These are phyloP conservation scores for Macropodus opercularis DNA, from an alignment of 2,797 vertebrate species.

Conservation along the genomic window DNA sequence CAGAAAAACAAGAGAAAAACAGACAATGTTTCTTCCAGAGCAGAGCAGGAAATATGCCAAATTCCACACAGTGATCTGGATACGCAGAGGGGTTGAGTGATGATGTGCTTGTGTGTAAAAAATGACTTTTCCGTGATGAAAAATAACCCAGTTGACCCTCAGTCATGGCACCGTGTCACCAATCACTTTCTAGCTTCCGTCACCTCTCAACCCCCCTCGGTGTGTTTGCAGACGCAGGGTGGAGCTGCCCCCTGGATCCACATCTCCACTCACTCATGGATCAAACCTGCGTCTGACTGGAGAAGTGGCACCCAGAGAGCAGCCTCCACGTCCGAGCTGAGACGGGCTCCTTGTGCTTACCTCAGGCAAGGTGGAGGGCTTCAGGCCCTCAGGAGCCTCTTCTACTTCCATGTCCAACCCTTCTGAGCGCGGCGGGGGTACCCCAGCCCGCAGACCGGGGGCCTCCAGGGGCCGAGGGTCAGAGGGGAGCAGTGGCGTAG, in stretches of 20 bases:
- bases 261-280: conserved; percentile 27
- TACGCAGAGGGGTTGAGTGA: conserved; percentile 51
- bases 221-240: conserved; percentile 43
- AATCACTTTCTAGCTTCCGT: conserved; percentile 31
- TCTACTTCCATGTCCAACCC: conserved; percentile 72
- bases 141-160: conserved; percentile 41
- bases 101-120: conserved; percentile 16
- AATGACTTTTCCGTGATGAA: conserved; percentile 28
- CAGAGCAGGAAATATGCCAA: conserved; percentile 51
- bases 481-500: conserved; percentile 76
- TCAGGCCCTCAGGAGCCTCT: conserved; percentile 65
- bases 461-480: conserved; percentile 80
- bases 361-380: conserved; percentile 77
- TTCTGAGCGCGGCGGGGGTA: conserved; percentile 64
- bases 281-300: conserved; percentile 41
- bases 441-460: conserved; percentile 80
- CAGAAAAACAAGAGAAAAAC: conserved; percentile 27
- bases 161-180: background rate
- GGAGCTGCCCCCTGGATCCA: conserved; percentile 55
- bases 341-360: conserved; percentile 79
- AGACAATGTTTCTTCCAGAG: conserved; percentile 29
- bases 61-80: conserved; percentile 53
- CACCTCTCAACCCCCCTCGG: conserved; percentile 48
- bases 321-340: conserved; percentile 56
- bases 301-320: conserved; percentile 53